Evolutionary conservation across 2,113 vertebrate species (phyloP).

Genomic region (Oriolus oriolus): DNA sequence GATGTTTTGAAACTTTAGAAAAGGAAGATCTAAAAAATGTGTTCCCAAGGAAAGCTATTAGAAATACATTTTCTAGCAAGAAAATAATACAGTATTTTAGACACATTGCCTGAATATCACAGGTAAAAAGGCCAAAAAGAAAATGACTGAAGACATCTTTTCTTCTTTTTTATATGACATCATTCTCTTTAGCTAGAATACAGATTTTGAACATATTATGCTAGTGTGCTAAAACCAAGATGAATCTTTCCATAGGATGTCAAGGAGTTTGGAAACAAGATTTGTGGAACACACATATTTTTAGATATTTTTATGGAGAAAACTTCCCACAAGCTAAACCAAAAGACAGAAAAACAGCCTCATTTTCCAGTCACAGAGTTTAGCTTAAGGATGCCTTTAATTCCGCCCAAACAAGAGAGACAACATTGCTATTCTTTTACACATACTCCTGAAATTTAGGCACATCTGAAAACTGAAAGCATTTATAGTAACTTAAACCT

Average conservation of each 20-base stretch:
- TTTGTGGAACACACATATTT: neutral
- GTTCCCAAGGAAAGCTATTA: neutral
- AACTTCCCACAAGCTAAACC: neutral
- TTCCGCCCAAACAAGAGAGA: neutral
- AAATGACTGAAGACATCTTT: neutral
- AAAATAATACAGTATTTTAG: neutral
- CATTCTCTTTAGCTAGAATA: neutral
- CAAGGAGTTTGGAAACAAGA: neutral
- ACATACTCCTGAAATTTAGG: neutral
- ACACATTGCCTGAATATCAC: neutral
- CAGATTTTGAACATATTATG: neutral
- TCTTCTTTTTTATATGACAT: neutral
- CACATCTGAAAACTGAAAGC: neutral
- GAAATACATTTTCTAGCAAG: neutral
- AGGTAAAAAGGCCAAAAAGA: neutral
- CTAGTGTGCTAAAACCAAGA: neutral
- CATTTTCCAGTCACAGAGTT: neutral
- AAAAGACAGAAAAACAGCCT: neutral
- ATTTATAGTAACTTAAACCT: neutral
- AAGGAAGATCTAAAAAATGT: neutral
- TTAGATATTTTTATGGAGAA: neutral
- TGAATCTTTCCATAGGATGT: neutral
- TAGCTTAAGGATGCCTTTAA: neutral
- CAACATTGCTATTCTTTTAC: neutral
- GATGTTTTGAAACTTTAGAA: neutral